phyloP scores from a whole-genome alignment of 2,113 vertebrate species.

The Todiramphus chloris region DNA sequence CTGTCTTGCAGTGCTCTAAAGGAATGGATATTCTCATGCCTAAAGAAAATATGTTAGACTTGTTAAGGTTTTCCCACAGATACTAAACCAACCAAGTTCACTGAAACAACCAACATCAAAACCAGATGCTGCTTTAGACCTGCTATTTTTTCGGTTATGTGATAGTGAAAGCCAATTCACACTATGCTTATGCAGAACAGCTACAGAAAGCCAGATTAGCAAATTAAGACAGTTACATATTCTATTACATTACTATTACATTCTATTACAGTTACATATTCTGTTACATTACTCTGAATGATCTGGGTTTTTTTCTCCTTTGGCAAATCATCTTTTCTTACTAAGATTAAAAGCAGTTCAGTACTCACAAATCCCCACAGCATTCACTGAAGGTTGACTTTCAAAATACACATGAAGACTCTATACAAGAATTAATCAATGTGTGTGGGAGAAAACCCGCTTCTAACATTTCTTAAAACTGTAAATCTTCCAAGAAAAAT shows the following conservation, averaged over 20 bases:
- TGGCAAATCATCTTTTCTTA: neutral
- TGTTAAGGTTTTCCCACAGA: neutral
- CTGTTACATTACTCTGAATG: neutral
- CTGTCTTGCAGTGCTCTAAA: neutral
- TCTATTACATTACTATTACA: neutral
- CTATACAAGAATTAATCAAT: neutral
- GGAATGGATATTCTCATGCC: neutral
- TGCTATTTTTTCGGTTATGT: rapidly evolving
- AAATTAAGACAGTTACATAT: neutral
- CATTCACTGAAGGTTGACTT: neutral
- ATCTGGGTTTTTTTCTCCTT: neutral
- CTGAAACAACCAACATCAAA: neutral
- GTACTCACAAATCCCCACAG: neutral
- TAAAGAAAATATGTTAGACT: neutral
- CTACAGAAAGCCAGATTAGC: neutral
- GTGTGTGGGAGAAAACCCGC: neutral
- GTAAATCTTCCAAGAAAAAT: neutral
- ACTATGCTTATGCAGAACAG: neutral
- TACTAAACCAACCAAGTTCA: neutral
- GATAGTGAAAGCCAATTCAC: neutral
- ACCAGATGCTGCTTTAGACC: neutral
- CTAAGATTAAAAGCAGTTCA: neutral
- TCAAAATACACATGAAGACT: neutral
- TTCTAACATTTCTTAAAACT: neutral
- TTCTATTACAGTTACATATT: neutral